Conservation (phyloP, 2,113 vertebrate genomes). For the Mus spicilegus region DNA sequence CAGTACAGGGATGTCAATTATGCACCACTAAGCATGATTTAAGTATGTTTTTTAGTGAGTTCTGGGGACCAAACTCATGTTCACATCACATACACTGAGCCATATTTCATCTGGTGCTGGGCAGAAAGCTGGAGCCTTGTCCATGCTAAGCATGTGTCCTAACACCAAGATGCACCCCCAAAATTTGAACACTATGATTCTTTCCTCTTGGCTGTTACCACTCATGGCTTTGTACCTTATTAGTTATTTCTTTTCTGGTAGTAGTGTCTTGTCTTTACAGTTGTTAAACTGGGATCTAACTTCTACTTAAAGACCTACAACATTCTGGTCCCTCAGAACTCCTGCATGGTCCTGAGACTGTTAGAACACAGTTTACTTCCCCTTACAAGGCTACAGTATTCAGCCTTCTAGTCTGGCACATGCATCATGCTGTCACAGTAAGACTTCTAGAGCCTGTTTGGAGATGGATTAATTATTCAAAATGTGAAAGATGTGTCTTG, state of each 20-base stretch:
- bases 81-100: background rate
- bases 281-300: background rate
- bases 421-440: slow-evolving; percentile 29
- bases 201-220: slow-evolving; percentile 4
- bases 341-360: background rate
- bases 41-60: background rate
- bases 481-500: slow-evolving; percentile 19
- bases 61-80: background rate
- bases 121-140: background rate
- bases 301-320: background rate
- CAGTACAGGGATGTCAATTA: background rate
- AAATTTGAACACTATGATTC: background rate
- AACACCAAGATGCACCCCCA: background rate
- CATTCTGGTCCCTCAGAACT: background rate
- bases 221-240: background rate
- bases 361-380: background rate
- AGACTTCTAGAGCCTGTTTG: slow-evolving; percentile 51
- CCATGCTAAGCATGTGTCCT: background rate
- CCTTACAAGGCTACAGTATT: background rate
- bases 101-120: background rate
- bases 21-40: no score
- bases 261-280: background rate
- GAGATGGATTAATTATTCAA: slow-evolving; percentile 69
- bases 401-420: background rate
- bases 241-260: background rate